These are phyloP conservation scores for Allophyes oxyacanthae DNA, from an alignment of 2,888 invertebrate species.

Conservation along the genomic window DNA sequence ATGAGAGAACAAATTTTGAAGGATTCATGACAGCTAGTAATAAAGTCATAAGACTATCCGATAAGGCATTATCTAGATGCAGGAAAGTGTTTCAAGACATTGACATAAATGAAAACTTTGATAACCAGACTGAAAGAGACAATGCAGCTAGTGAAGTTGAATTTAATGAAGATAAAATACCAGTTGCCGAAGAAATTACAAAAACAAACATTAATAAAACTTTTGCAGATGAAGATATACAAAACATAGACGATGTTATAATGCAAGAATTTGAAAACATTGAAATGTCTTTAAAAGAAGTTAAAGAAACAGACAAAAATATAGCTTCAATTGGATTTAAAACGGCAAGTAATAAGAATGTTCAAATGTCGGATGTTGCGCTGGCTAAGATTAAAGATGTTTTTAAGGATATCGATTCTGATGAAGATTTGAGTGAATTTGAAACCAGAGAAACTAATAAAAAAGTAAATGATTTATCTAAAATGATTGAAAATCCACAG, in stretches of 20 bases:
- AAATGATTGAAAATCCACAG: background rate
- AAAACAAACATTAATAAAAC: conserved; percentile 19
- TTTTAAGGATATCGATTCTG: conserved; percentile 54
- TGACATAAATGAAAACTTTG: conserved; percentile 35
- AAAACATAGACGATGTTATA: conserved; percentile 60
- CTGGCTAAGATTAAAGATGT: conserved; percentile 64
- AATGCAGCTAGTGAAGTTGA: background rate
- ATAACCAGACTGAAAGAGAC: conserved; percentile 15
- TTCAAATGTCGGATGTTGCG: conserved; percentile 63
- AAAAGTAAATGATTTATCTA: background rate
- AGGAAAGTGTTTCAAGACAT: conserved; percentile 62
- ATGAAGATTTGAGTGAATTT: conserved; percentile 17
- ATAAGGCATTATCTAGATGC: conserved; percentile 59
- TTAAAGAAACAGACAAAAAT: conserved; percentile 23
- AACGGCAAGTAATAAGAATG: conserved; percentile 69
- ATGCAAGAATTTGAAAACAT: conserved; percentile 67
- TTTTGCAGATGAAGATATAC: conserved; percentile 37
- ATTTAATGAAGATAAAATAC: background rate
- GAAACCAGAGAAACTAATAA: background rate
- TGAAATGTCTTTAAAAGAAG: conserved; percentile 62
- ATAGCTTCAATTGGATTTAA: conserved; percentile 50
- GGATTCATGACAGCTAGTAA: conserved; percentile 71
- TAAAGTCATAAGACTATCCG: conserved; percentile 62
- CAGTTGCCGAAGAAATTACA: background rate
- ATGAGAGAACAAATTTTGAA: conserved; percentile 23